These are phyloP conservation scores for Phrynocephalus forsythii DNA, from an alignment of 2,797 vertebrate species.

Conservation along the genomic window DNA sequence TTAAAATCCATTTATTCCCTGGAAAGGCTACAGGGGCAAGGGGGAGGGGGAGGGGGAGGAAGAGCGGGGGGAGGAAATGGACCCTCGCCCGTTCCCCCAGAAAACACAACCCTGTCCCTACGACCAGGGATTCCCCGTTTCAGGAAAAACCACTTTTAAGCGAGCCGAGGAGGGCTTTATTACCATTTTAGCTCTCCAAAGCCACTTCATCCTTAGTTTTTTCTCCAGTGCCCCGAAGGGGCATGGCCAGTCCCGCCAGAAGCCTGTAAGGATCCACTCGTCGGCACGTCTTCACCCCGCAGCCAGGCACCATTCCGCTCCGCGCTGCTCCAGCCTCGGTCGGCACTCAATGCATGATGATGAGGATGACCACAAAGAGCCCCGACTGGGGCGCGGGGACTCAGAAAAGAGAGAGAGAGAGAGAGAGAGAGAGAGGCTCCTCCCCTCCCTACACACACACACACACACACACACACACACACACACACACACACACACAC, in stretches of 20 bases:
- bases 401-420: neutral
- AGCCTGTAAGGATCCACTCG: conserved; percentile 2
- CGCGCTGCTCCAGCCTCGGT: neutral
- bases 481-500: neutral
- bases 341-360: conserved; percentile 56
- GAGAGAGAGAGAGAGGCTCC: conserved; percentile 53
- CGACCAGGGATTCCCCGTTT: conserved; percentile 36
- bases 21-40: neutral
- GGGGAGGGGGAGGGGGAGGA: neutral
- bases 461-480: neutral
- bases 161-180: conserved; percentile 32
- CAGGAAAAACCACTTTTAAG: conserved; percentile 8
- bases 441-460: conserved; percentile 34
- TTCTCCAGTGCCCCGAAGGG: conserved; percentile 80
- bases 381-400: conserved; percentile 40
- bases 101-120: conserved; percentile 29
- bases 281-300: neutral
- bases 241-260: conserved; percentile 69
- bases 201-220: conserved; percentile 91
- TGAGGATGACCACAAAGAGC: conserved; percentile 61
- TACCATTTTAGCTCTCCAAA: conserved; percentile 97
- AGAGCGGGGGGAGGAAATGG: conserved; percentile 4
- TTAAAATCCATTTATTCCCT: neutral
- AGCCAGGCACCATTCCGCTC: neutral
- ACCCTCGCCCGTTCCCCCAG: neutral